Evolutionary conservation across 2,797 vertebrate species (phyloP).

Genomic region (Mormyrops attenuatus): DNA sequence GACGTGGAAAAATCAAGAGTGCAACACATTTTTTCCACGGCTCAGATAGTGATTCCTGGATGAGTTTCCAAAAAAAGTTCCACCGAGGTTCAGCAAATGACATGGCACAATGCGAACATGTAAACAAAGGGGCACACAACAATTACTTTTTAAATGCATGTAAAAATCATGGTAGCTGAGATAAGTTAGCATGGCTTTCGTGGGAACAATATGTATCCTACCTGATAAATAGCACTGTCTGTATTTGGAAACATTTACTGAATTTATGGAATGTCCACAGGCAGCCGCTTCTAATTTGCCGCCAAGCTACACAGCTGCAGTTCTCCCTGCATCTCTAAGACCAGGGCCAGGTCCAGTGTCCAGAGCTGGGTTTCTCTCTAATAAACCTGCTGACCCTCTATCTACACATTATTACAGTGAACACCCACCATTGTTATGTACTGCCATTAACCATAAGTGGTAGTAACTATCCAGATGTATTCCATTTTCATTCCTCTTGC

Average conservation of each 20-base stretch:
- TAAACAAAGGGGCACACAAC: neutral
- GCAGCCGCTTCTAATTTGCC: neutral
- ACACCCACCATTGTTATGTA: neutral
- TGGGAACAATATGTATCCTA: neutral
- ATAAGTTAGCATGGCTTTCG: neutral
- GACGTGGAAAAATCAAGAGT: neutral
- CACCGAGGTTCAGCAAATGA: neutral
- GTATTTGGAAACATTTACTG: neutral
- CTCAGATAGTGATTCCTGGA: neutral
- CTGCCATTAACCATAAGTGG: neutral
- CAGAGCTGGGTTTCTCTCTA: neutral
- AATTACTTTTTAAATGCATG: neutral
- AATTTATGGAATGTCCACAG: neutral
- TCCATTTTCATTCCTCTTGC: neutral
- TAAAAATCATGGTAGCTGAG: neutral
- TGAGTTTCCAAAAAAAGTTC: neutral
- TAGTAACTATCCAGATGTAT: neutral
- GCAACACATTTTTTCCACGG: neutral
- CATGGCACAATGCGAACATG: neutral
- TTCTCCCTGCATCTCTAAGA: neutral
- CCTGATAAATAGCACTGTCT: neutral
- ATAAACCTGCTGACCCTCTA: neutral
- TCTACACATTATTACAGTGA: neutral
- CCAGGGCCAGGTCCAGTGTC: neutral
- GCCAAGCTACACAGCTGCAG: neutral